Base-by-base conservation (phyloP, 2,797 vertebrate species). In the Cirrhinus molitorella region DNA sequence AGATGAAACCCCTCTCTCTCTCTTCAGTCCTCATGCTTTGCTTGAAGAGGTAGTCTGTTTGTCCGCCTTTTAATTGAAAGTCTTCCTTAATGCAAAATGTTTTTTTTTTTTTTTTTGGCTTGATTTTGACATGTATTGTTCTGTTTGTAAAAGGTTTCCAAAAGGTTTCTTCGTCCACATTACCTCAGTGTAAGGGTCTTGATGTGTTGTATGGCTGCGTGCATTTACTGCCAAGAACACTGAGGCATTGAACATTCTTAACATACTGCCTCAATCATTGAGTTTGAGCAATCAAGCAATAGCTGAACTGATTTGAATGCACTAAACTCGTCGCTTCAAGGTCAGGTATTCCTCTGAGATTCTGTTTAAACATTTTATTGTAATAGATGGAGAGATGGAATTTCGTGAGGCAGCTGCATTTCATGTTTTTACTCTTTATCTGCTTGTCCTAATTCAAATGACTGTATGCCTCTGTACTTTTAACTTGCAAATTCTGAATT, bases 1-100 rank as follows among this genome's bases (percentile, higher is more conserved):
- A 83, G 45, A 73, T 67, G 31, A 80, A 55, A 59, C 82, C 43
- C 57, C 53, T 76, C n/a, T 68, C 71, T 68, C 71, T 79, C 57
- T 37, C 25, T 72, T 66, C 13, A 85, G 43, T 49, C 31, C 61
- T 75, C 28, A 55, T 80, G 51, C 40, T 70, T 70, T 4, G 31
- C 40, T 77, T 70, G 65, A 61, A 77, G 65, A 37, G 63, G 49
- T 21, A 68, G 63, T 77, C 61, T 68, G 49, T 55, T 68, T 83
- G 51, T 76, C 51, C 53, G 23, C 70, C 10, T n/a, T 67, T 55
- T 76, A 0, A 83, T 67, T 61, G 5, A 59, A 70, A 70, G 40
- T n/a, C 40, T 25, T 77, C 49, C 16, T 70, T 83, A 70, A 49
- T 71, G 7, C 28, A 34, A 40, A 82, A n/a, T 43, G 5, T 47